Base-by-base conservation (phyloP, 2,797 vertebrate species). In the Semotilus atromaculatus region DNA sequence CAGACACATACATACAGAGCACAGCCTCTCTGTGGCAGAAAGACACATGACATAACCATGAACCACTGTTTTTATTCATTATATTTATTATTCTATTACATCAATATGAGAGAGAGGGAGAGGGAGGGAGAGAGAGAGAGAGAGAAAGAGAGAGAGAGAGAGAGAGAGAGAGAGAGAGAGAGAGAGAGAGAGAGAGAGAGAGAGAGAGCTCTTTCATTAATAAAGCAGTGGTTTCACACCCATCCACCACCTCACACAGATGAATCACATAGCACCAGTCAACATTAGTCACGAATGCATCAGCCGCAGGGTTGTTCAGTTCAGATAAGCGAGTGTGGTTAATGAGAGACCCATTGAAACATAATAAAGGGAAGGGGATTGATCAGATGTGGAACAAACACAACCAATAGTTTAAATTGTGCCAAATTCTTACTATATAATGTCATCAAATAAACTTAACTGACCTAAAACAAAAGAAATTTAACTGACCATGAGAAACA, bases 1-100 rank as follows among this genome's bases (percentile, higher is more conserved):
- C 82, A 84, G 36, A 84, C 82, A 84, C 38, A 84, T 78, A 84
- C 64, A 45, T 19, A 48, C 7, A 38, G 2, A 83, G 60, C 3
- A 55, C 5, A 4, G 36, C 48, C 48, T 77, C 73, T 83, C 18
- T 14, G 21, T 68, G 74, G 51, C 82, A 84, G 26, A 77, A 55
- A 70, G 51, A 55, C 26, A 92, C 93, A 93, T 93, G 91, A 93
- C 92, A 94, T 94, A 93, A 95, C 92, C 87, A 91, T 87, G 83
- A 74, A 38, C 43, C 71, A 74, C 38, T 66, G 19, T 36, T 66
- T 83, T 53, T 48, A 66, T 51, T 36, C 26, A 64, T 82, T 74
- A 51, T 23, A 34, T 19, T 16, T 40, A 60, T 53, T 36, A 36
- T 21, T 67, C 1, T 34, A 36, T 34, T 14, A 43, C n/a, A 66